Percentiles rank a stretch among this genome's conserved stretches.
These are phyloP conservation scores for Myiagra hebetior DNA, from an alignment of 2,113 vertebrate species.

Conservation along the genomic window DNA sequence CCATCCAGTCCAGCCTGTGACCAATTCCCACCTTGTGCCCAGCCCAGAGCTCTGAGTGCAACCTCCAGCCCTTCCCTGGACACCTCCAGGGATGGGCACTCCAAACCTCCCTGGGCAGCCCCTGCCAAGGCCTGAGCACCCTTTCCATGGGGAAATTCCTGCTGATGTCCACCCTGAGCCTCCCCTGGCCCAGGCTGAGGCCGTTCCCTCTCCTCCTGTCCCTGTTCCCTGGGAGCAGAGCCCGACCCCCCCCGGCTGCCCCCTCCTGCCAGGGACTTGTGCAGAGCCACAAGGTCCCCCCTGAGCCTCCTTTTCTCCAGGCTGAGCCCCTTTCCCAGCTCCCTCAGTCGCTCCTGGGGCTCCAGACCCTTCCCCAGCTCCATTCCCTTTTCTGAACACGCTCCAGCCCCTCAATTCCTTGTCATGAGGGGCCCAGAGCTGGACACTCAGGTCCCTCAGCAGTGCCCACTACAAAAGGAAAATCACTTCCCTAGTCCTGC, in stretches of 20 bases:
- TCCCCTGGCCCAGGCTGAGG: not conserved
- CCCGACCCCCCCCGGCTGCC: not conserved
- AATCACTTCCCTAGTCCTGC: no score
- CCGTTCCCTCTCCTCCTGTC: not conserved
- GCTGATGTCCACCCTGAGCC: not conserved
- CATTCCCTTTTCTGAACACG: rapidly evolving
- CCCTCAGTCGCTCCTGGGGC: not conserved
- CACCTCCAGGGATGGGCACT: not conserved
- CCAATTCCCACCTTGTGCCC: rapidly evolving
- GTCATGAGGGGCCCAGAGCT: rapidly evolving
- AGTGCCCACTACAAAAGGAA: not conserved
- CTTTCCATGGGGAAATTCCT: not conserved
- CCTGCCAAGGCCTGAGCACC: not conserved
- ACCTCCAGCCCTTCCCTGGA: rapidly evolving
- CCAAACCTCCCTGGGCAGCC: not conserved
- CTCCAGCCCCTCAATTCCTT: not conserved
- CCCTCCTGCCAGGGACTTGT: not conserved
- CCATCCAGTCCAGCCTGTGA: rapidly evolving
- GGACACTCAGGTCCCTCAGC: not conserved
- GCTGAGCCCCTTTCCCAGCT: not conserved
- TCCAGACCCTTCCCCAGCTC: not conserved
- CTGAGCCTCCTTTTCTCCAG: not conserved
- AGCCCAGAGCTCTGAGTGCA: not conserved
- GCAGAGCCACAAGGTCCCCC: not conserved
- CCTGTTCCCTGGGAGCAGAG: not conserved